phyloP scores from a whole-genome alignment of 2,113 vertebrate genomes.

The Microcebus lehilahytsara region DNA sequence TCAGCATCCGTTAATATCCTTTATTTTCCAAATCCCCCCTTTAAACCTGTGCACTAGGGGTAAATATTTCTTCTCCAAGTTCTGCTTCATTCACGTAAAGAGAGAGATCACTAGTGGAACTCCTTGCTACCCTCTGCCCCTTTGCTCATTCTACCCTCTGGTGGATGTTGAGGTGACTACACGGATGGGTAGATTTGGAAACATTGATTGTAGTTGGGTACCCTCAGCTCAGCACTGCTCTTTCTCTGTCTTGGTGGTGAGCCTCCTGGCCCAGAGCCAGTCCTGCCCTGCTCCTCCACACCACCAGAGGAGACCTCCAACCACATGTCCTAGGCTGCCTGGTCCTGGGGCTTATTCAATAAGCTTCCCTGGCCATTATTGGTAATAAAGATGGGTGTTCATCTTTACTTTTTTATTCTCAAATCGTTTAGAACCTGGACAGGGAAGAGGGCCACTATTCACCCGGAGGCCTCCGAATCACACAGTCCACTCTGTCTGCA shows the following conservation, averaged over 20 bases:
- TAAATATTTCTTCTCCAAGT: neutral
- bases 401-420: neutral
- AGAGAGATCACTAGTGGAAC: neutral
- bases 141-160: neutral
- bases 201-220: neutral
- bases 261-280: neutral
- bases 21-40: neutral
- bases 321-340: neutral
- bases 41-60: neutral
- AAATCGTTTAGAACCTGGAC: neutral
- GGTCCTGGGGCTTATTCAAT: neutral
- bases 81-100: neutral
- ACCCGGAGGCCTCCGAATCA: neutral
- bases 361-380: neutral
- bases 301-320: neutral
- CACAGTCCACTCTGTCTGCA: neutral
- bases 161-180: neutral
- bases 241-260: neutral
- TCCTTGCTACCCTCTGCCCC: neutral
- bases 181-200: neutral
- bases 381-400: neutral
- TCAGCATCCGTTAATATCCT: neutral
- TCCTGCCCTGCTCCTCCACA: neutral
- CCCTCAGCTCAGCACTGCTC: neutral
- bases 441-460: neutral